A percentile compares a stretch with the other conserved stretches of the same genome.
Conservation (phyloP, 2,888 invertebrate genomes). For the Teleiodes luculella region DNA sequence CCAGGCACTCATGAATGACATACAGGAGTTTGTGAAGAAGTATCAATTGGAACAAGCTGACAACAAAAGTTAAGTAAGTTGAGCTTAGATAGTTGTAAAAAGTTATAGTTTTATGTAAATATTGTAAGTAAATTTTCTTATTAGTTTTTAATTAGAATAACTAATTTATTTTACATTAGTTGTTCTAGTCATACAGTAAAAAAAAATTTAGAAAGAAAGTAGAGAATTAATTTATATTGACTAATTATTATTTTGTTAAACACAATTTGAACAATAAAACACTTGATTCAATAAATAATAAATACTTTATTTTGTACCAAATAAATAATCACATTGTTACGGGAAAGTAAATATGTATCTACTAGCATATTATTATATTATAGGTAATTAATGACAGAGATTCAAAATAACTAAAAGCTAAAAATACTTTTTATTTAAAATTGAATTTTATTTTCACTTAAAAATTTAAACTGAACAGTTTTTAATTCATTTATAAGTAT, state of each 20-base stretch:
- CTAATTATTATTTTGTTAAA: too few relatives aligned
- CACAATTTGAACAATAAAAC: slow-evolving; percentile 26
- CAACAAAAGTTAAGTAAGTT: slow-evolving; percentile 8
- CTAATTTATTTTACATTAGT: too few relatives aligned
- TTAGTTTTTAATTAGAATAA: background rate
- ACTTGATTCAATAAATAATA: slow-evolving; percentile 43
- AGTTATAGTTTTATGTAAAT: too few relatives aligned
- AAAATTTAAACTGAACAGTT: background rate
- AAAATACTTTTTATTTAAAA: slow-evolving; percentile 10
- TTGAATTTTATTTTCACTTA: background rate
- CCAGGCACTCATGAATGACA: slow-evolving; percentile 66
- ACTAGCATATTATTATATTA: slow-evolving; percentile 43
- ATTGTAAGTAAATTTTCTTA: background rate
- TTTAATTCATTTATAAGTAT: background rate
- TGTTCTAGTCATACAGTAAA: too few relatives aligned
- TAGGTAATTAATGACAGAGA: slow-evolving; percentile 36
- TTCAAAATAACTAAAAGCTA: slow-evolving; percentile 31
- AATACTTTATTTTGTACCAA: slow-evolving; percentile 60
- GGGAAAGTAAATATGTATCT: slow-evolving; percentile 34
- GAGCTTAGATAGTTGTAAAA: background rate
- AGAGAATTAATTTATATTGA: too few relatives aligned
- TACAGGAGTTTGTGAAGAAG: slow-evolving; percentile 53
- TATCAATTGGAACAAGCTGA: slow-evolving; percentile 31
- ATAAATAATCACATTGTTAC: slow-evolving; percentile 49
- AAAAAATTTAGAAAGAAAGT: too few relatives aligned